phyloP scores from a whole-genome alignment of 2,797 vertebrate genomes.

The Notolabrus celidotus region DNA sequence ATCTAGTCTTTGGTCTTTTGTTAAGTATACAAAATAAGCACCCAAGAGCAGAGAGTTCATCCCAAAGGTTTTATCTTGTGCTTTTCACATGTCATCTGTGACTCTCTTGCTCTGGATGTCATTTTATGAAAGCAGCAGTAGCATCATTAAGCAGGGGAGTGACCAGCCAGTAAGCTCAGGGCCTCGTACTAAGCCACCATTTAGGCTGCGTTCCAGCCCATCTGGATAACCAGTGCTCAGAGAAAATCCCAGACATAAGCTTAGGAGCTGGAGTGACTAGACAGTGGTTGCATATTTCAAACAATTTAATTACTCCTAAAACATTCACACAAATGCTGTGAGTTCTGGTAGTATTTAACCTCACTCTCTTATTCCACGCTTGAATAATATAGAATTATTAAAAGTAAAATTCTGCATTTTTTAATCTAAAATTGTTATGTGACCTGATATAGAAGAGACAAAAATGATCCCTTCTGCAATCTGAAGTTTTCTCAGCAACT shows the following conservation, averaged over 20 bases:
- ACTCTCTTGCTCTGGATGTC: conserved; percentile 35
- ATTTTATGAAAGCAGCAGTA: conserved; percentile 60
- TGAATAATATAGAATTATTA: neutral
- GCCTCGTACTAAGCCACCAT: conserved; percentile 66
- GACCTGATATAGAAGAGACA: no score
- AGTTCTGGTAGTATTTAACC: neutral
- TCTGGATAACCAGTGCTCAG: conserved; percentile 66
- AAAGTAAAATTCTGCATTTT: no score
- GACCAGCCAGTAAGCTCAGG: conserved; percentile 42
- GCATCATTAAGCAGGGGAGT: conserved; percentile 50
- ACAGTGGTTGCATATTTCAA: conserved; percentile 16
- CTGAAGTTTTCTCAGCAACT: neutral
- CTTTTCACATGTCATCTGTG: conserved; percentile 51
- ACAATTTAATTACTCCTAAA: conserved; percentile 25
- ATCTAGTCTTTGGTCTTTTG: conserved; percentile 5
- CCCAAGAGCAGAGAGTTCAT: conserved; percentile 11
- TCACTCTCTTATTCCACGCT: neutral
- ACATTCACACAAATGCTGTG: neutral
- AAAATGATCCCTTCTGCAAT: neutral
- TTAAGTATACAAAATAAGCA: conserved; percentile 12
- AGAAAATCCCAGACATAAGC: conserved; percentile 62
- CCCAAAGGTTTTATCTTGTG: conserved; percentile 34
- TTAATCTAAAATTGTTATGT: no score
- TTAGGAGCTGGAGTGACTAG: conserved; percentile 44
- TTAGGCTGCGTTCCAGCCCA: conserved; percentile 70